Conservation (phyloP, 2,888 invertebrate genomes). For the Hirtodrosophila cameraria region DNA sequence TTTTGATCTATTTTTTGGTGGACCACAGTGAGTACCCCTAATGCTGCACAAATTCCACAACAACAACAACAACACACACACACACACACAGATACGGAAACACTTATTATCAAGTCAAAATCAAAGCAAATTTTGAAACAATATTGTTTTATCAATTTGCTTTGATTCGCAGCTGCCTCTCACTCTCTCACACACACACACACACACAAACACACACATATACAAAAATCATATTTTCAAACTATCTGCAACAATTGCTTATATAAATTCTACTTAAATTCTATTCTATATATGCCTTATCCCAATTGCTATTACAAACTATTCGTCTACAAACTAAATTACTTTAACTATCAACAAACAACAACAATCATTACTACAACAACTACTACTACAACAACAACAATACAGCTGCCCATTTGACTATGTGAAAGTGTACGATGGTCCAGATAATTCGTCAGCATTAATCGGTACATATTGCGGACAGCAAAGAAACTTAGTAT, state of each 20-base stretch:
- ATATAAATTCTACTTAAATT: conserved; percentile 52
- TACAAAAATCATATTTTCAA: conserved; percentile 29
- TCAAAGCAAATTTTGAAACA: conserved; percentile 62
- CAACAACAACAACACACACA: conserved; percentile 8
- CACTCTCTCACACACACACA: conserved; percentile 11
- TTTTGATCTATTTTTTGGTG: conserved; percentile 99
- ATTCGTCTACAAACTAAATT: conserved; percentile 49
- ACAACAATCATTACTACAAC: conserved; percentile 22
- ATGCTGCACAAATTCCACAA: conserved; percentile 61
- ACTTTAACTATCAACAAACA: conserved; percentile 40
- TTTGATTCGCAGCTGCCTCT: conserved; percentile 63
- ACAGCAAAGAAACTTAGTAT: conserved; percentile 97
- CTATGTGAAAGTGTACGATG: conserved; percentile 98
- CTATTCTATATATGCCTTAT: conserved; percentile 32
- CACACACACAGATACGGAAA: conserved; percentile 7
- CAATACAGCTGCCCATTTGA: conserved; percentile 97
- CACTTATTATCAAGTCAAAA: conserved; percentile 55
- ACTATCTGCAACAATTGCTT: conserved; percentile 51
- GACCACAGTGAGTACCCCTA: conserved; percentile 94
- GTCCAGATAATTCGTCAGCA: conserved; percentile 93
- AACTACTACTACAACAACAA: conserved; percentile 22
- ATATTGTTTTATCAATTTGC: conserved; percentile 37
- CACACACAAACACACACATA: conserved; percentile 10
- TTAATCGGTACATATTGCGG: conserved; percentile 98
- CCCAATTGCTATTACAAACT: conserved; percentile 34